phyloP scores from a whole-genome alignment of 1,140 invertebrate species.

The Cardiocondyla obscurior region DNA sequence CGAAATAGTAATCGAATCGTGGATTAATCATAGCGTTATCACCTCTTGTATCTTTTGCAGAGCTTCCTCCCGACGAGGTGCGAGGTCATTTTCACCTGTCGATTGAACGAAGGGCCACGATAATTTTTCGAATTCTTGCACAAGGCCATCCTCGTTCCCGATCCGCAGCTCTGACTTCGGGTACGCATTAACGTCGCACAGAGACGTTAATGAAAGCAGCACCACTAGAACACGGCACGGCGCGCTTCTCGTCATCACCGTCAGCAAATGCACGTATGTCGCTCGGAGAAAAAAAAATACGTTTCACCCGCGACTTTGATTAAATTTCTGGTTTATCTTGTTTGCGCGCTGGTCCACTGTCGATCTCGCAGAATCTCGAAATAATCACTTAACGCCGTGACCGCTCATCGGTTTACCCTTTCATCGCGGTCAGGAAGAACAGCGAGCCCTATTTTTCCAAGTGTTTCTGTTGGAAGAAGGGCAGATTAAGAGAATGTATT shows the following conservation, averaged over 20 bases:
- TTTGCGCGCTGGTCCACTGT: neutral
- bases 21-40: neutral
- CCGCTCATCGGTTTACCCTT: slow-evolving; percentile 8
- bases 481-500: neutral
- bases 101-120: slow-evolving; percentile 19
- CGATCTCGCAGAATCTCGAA: neutral
- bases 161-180: neutral
- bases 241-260: slow-evolving; percentile 21
- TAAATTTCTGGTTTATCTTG: neutral
- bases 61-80: slow-evolving; percentile 22
- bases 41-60: slow-evolving; percentile 66
- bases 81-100: slow-evolving; percentile 3
- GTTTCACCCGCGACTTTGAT: neutral
- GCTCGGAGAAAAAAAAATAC: neutral
- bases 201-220: neutral
- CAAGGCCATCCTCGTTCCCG: neutral
- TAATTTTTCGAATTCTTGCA: neutral
- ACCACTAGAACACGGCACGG: slow-evolving; percentile 11
- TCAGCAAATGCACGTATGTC: neutral
- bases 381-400: neutral
- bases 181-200: neutral
- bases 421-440: neutral
- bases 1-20: neutral
- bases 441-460: neutral
- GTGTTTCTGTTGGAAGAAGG: neutral